Conservation (phyloP, 2,797 vertebrate species). For the Agapornis canus region DNA sequence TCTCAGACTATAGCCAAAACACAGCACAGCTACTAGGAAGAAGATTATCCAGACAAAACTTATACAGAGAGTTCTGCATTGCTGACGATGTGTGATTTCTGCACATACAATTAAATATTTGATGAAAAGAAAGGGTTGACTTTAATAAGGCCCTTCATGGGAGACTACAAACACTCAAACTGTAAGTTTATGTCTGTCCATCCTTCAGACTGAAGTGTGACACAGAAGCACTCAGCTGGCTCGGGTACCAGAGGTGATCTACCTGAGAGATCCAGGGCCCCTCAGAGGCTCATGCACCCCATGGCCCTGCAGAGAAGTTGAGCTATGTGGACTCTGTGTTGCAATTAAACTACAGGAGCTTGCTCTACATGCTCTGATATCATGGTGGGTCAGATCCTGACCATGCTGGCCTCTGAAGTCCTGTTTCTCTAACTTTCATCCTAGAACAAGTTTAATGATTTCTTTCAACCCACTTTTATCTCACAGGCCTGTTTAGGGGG, state of each 20-base stretch:
- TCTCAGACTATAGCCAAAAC: not conserved
- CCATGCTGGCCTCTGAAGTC: rapidly evolving
- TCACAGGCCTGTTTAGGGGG: rapidly evolving
- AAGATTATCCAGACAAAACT: not conserved
- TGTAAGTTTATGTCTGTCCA: not conserved
- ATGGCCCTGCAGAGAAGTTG: rapidly evolving
- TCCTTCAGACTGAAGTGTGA: not conserved
- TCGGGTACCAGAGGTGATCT: not conserved
- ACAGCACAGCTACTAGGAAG: not conserved
- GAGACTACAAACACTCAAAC: not conserved
- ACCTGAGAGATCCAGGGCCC: not conserved
- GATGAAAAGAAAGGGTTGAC: not conserved
- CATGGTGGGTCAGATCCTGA: not conserved
- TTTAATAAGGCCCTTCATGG: not conserved
- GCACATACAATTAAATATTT: rapidly evolving
- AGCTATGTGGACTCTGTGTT: not conserved
- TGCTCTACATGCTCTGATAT: rapidly evolving
- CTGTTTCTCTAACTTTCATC: not conserved
- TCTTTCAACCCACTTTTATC: not conserved
- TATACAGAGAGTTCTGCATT: not conserved
- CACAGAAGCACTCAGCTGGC: not conserved
- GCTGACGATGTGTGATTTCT: not conserved
- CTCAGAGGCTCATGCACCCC: not conserved
- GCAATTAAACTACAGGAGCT: not conserved
- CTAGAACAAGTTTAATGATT: not conserved